Base-by-base conservation (phyloP, 2,888 invertebrate species). In the Drosophila koepferae region DNA sequence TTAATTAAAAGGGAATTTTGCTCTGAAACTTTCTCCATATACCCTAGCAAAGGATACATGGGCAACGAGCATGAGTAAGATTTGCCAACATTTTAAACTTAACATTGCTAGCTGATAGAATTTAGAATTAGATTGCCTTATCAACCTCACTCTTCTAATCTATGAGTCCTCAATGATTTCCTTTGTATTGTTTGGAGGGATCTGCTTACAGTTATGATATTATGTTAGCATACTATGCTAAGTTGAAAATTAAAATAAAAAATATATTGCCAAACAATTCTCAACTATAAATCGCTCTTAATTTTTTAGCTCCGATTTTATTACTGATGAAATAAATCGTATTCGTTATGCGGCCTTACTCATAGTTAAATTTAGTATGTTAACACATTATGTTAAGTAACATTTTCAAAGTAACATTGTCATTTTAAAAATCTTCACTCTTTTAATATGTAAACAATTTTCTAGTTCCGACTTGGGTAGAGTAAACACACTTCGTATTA, bases 1-100 rank as follows among this genome's bases (percentile, higher is more conserved):
- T 84, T 86, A 84, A 84, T 89, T 89, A 81, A 76, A 81, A 80
- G 46, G 64, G 58, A 54, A 43, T 59, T 46, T 54, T 53, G 23
- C 56, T 55, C 43, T 76, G 43, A 51, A 51, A 51, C 36, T 51
- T 51, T 51, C 51, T 51, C 51, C 18, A 51, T 51, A 51, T 51
- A 51, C 51, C 51, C 51, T 51, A 14, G 34, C 14, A 20, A 36
- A 38, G 53, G 20, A 38, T 38, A 54, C 38, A 54, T 54, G 14
- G 16, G 1, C 12, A 18, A 36, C 0, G 10, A 31, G 1, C 3
- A 51, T 7, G 7, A 18, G 14, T 8, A 18, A 14, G 34, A n/a
- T n/a, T n/a, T n/a, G n/a, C n/a, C n/a, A n/a, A n/a, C 28, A 46
- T 46, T 20, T 44, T 14, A 2, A 6, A 8, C 2, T 1, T 46